Evolutionary conservation across 2,113 vertebrate species (phyloP).

Genomic region (Cricetomys ansorgei): DNA sequence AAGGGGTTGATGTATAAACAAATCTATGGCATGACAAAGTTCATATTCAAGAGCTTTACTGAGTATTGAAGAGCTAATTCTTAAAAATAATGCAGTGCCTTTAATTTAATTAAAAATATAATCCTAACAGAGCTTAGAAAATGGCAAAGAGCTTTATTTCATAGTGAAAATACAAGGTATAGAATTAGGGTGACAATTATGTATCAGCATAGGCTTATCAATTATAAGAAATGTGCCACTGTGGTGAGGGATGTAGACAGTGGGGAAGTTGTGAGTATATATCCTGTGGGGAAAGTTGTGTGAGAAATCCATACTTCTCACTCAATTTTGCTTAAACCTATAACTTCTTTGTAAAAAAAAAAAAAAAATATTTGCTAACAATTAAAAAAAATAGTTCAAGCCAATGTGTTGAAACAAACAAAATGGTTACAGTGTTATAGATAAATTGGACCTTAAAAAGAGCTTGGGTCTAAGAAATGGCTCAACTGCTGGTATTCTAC

Average conservation of each 20-base stretch:
- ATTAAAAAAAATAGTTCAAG: background rate
- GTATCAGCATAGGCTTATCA: background rate
- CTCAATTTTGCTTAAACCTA: background rate
- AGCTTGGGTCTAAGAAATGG: background rate
- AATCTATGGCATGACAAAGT: background rate
- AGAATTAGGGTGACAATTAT: background rate
- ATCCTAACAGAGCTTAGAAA: slow-evolving; percentile 22
- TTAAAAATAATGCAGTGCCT: slow-evolving; percentile 26
- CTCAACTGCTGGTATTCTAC: background rate
- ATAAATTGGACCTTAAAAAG: slow-evolving; percentile 8
- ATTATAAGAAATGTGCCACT: background rate
- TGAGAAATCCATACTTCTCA: background rate
- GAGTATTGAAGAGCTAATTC: slow-evolving; percentile 37
- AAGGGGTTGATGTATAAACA: slow-evolving; percentile 20
- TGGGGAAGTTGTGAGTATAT: background rate
- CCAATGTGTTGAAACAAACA: background rate
- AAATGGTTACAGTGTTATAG: background rate
- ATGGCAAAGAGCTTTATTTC: background rate
- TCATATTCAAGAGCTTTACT: slow-evolving; percentile 53
- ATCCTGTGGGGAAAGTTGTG: background rate
- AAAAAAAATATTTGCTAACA: slow-evolving; percentile 31
- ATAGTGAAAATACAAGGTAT: slow-evolving; percentile 36
- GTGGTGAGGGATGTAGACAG: background rate
- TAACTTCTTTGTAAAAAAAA: slow-evolving; percentile 10
- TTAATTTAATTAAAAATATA: slow-evolving; percentile 49